Evolutionary conservation across 2,113 vertebrate species (phyloP), one percentile per base, ranked within the genome.

Genomic region (Cynopterus brachyotis): DNA sequence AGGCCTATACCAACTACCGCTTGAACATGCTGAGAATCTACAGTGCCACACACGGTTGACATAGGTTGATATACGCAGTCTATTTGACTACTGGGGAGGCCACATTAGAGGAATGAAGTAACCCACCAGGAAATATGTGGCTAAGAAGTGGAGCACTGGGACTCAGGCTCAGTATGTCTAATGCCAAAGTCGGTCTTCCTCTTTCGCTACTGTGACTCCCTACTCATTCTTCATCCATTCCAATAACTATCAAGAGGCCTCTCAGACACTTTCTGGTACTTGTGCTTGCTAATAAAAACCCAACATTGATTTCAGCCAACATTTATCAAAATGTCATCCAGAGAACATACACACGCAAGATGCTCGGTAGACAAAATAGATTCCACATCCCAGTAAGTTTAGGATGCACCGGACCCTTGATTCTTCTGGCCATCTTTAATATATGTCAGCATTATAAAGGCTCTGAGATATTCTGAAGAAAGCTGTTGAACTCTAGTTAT

Each of bases 11-110:
- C 57, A 57, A 37, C 7, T 13, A 37, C 9, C 22, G 28, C 32
- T 9, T 24, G 1, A 9, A 47, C 22, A 53, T 15, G 30, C 4
- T 76, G 6, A 26, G 37, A 24, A 45, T 35, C 73, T 3, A 19
- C 6, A 42, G 78, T 24, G 7, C 12, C 24, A 40, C 35, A 8
- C 0, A 0, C 47, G 28, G 78, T 26, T 9, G 40, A 10, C 0
- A 28, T 35, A 55, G n/a, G 78, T 26, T 9, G 40, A 8, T 0
- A n/a, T 35, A 76, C 6, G 11, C 6, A 5, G 19, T 9, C 32
- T 12, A 9, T 30, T 37, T 55, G 62, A 37, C 5, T 62, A 42
- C 1, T 0, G 26, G 16, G 1, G 12, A n/a, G n/a, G n/a, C 37
- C 28, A 47, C 28, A 9, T 30, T 20, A 13, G 26, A 84, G 35